Evolutionary conservation across 2,888 invertebrate species (phyloP), one percentile per base, ranked within the genome.

Genomic region (Junonia oenone): DNA sequence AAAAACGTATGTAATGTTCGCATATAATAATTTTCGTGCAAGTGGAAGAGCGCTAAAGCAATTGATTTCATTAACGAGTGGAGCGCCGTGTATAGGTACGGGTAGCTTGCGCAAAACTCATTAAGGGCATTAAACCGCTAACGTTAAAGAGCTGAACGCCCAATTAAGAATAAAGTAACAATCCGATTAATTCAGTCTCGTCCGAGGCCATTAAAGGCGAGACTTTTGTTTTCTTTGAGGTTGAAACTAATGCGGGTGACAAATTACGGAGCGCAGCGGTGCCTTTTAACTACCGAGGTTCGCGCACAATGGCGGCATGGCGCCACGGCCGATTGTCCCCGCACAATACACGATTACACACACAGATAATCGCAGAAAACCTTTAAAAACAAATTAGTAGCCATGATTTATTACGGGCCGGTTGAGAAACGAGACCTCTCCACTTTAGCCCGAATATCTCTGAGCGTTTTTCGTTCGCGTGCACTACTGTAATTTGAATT

Each of bases 351-450:
- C 50, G 83, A 83, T 85, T 85, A 79, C 83, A 79, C 78, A 80
- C 76, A 77, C 78, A 82, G 83, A 83, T 81, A 81, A 81, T 81
- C 72, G 71, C 76, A 80, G 82, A 81, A 63, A 87, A 85, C 84
- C 81, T 90, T 90, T 87, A 89, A 90, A 89, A 90, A 85, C 86
- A 90, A 89, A 90, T 90, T 89, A 90, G 88, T 78, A 76, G 79
- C 80, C 73, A 86, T 89, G 89, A 89, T 89, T 89, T 89, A 89
- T 89, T 85, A 69, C 78, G 67, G 71, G 72, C 74, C 61, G 65
- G 77, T 87, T 87, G 81, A 85, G 83, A 84, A 82, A 87, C 37
- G 43, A 43, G 43, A 43, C 43, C 43, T 43, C 43, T 38, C 49
- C 40, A 50, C 43, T 61, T 48, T 37, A 55, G 31, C 26, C 45